A percentile compares a stretch with the other conserved stretches of the same genome.
phyloP scores from a whole-genome alignment of 2,113 vertebrate species.

The Platichthys stellatus region DNA sequence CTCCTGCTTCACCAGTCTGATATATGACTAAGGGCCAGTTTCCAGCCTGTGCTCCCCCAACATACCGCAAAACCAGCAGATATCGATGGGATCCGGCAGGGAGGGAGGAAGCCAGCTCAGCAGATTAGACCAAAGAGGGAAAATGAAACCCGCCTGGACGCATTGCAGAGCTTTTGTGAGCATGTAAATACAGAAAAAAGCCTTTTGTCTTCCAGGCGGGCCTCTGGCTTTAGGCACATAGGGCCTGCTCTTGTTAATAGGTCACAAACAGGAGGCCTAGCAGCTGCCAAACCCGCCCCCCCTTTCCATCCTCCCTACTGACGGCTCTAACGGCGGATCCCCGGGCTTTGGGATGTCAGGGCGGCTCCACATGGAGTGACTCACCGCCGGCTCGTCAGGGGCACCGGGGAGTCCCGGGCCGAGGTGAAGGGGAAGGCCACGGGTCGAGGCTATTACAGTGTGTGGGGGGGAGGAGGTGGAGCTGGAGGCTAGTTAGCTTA shows the following conservation, averaged over 20 bases:
- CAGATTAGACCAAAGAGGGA: not conserved
- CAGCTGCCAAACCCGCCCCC: slow-evolving; percentile 37
- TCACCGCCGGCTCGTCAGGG: not conserved
- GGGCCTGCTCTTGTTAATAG: slow-evolving; percentile 63
- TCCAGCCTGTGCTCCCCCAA: not conserved
- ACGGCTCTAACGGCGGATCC: not conserved
- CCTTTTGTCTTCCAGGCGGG: slow-evolving; percentile 52
- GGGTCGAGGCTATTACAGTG: slow-evolving; percentile 32
- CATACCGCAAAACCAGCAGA: slow-evolving; percentile 38
- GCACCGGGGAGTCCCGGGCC: not conserved
- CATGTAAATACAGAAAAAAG: slow-evolving; percentile 28
- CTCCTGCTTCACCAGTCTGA: not conserved
- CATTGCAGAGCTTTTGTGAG: slow-evolving; percentile 28
- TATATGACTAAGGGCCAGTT: not conserved
- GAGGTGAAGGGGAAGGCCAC: slow-evolving; percentile 6
- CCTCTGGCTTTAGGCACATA: slow-evolving; percentile 61
- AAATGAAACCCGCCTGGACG: slow-evolving; percentile 18
- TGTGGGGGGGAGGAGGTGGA: not conserved
- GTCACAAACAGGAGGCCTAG: slow-evolving; percentile 67
- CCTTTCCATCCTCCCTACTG: not conserved
- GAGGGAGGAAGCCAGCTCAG: not conserved
- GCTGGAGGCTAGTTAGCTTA: slow-evolving; percentile 50
- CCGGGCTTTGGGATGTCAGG: too few relatives aligned
- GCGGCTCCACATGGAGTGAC: slow-evolving; percentile 7
- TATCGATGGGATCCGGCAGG: slow-evolving; percentile 5